phyloP scores from a whole-genome alignment of 2,888 invertebrate genomes.

The Cremastinae sp. region DNA sequence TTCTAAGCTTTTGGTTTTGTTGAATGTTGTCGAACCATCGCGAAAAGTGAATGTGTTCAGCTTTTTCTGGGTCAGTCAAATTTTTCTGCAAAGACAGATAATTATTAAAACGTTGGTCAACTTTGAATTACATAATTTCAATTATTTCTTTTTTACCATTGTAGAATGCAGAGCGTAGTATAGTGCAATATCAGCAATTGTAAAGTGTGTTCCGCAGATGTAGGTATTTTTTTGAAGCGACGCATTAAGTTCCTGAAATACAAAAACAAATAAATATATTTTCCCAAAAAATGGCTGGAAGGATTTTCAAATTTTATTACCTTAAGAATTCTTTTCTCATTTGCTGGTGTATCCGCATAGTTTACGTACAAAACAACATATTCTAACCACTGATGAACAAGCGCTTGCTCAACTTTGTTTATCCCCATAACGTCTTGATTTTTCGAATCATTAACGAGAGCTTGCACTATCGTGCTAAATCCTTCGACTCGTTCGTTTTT shows the following conservation, averaged over 20 bases:
- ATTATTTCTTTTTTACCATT: conserved; percentile 82
- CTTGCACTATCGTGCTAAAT: conserved; percentile 75
- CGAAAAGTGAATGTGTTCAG: conserved; percentile 86
- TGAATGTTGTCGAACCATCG: conserved; percentile 91
- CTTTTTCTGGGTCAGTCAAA: conserved; percentile 85
- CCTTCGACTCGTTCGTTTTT: conserved; percentile 70
- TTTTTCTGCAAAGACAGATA: conserved; percentile 81
- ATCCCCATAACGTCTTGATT: conserved; percentile 69
- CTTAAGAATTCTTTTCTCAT: conserved; percentile 81
- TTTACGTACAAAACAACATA: conserved; percentile 83
- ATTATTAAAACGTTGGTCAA: neutral
- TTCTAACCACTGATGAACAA: conserved; percentile 84
- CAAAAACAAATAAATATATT: neutral
- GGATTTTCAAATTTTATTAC: conserved; percentile 72
- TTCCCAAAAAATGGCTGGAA: neutral
- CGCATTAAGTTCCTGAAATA: conserved; percentile 82
- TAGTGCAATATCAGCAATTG: conserved; percentile 86
- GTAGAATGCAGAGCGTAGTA: conserved; percentile 86
- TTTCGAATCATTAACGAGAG: conserved; percentile 70
- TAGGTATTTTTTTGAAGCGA: conserved; percentile 82
- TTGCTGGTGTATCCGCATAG: conserved; percentile 80
- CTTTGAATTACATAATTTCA: neutral
- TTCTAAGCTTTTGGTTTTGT: conserved; percentile 84
- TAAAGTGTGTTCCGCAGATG: conserved; percentile 82
- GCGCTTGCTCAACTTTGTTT: conserved; percentile 70